phyloP scores from a whole-genome alignment of 1,140 invertebrate genomes.

The Drosophila ogumai region DNA sequence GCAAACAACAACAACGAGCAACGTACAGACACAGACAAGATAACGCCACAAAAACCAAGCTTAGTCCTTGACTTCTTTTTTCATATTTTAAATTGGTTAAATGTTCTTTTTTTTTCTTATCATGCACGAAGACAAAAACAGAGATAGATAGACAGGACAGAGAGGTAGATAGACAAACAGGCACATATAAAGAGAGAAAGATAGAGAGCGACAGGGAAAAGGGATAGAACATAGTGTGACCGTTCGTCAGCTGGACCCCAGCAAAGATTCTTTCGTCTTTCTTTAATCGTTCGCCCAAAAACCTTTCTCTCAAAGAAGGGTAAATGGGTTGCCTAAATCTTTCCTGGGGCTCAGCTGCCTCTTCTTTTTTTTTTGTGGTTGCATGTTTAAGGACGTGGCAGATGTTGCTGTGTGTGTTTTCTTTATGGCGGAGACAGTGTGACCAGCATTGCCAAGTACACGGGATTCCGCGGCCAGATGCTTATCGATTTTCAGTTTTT shows the following conservation, averaged over 20 bases:
- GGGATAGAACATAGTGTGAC: conserved; percentile 19
- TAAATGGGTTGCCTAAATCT: conserved; percentile 6
- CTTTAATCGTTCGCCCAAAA: neutral
- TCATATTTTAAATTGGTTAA: neutral
- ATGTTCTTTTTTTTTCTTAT: conserved; percentile 11
- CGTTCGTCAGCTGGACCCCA: conserved; percentile 33
- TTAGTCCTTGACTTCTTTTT: conserved; percentile 10
- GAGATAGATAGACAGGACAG: conserved; percentile 28
- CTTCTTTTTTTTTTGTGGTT: neutral
- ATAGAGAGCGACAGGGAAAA: conserved; percentile 17
- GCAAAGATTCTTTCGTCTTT: conserved; percentile 12
- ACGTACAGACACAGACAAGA: conserved; percentile 57
- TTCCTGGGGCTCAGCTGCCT: conserved; percentile 37
- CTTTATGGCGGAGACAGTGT: conserved; percentile 39
- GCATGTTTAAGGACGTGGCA: conserved; percentile 14
- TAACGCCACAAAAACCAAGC: conserved; percentile 34
- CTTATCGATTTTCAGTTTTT: conserved; percentile 76
- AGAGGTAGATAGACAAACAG: conserved; percentile 29
- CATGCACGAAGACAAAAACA: conserved; percentile 57
- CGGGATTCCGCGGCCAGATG: conserved; percentile 85
- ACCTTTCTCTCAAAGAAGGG: neutral
- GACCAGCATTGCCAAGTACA: conserved; percentile 84
- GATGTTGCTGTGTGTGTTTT: conserved; percentile 28
- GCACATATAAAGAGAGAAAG: conserved; percentile 36
- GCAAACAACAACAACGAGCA: conserved; percentile 60